A percentile compares a stretch with the other conserved stretches of the same genome.
Evolutionary conservation across 2,113 vertebrate species (phyloP).

Genomic region (Elaphurus davidianus): DNA sequence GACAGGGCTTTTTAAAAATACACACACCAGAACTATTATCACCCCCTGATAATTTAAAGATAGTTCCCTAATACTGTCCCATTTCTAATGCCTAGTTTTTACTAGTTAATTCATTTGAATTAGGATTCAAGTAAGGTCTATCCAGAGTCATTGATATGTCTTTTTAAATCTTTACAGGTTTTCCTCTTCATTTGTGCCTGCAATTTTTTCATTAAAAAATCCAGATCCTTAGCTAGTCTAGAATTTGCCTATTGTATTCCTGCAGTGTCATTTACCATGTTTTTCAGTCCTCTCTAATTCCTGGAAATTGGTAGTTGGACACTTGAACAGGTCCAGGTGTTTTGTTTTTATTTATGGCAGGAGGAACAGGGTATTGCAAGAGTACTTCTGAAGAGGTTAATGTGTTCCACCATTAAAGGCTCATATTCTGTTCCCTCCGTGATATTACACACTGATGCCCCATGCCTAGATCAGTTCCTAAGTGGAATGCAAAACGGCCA

Average conservation of each 20-base stretch:
- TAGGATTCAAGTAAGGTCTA: neutral
- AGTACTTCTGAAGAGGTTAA: neutral
- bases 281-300: neutral
- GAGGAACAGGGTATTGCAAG: neutral
- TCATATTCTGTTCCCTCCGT: neutral
- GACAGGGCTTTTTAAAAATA: neutral
- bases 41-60: neutral
- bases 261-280: neutral
- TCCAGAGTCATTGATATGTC: neutral
- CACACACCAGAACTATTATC: neutral
- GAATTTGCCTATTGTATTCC: neutral
- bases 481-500: neutral
- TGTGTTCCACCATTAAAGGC: neutral
- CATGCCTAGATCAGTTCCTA: neutral
- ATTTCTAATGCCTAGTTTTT: neutral
- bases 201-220: neutral
- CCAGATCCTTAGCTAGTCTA: neutral
- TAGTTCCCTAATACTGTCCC: neutral
- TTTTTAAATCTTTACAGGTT: neutral
- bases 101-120: neutral
- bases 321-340: neutral
- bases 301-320: neutral
- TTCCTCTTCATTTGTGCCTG: neutral
- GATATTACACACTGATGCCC: neutral
- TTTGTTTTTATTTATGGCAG: neutral